Base-by-base conservation (phyloP, 2,888 invertebrate species). In the Andrena hattorfiana region DNA sequence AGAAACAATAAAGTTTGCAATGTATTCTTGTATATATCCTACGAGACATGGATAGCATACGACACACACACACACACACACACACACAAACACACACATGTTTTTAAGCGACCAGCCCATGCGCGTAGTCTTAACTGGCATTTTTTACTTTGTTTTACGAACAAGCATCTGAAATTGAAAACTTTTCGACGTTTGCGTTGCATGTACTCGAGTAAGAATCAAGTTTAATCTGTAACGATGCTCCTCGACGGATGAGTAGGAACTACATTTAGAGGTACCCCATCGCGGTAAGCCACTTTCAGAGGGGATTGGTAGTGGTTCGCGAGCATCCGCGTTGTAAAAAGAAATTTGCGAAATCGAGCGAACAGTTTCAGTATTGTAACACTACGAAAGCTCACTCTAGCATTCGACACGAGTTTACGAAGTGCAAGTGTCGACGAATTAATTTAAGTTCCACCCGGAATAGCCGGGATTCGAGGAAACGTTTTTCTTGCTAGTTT, bases 61-160 rank as follows among this genome's bases (percentile, higher is more conserved):
- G n/a, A 67, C 5, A 70, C 63, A 63, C 62, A 16, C 16, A 35
- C 54, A 63, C 56, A 67, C 4, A 70, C 48, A 63, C 54, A 63
- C 56, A 63, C 5, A 70, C 26, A 63, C 62, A 42, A 1, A 42
- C 13, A 42, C 42, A 13, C 42, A 13, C 42, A 4, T 0, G 67
- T 77, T 77, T 74, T 74, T 74, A 83, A 74, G 49, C 10, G 16
- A 48, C 16, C 32, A 77, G 10, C n/a, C 32, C 13, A 13, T 73
- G 62, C 54, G 32, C 2, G 66, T 82, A 72, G 75, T 71, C 56
- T 56, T 70, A 73, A 66, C 60, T 32, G 13, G 20, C 59, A 76
- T 80, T 83, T 80, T 80, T 83, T 79, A 83, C 83, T 80, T 84
- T 67, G 51, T 76, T 82, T 72, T 77, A 77, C 48, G 35, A 13